Evolutionary conservation across 2,113 vertebrate genomes (phyloP).

Genomic region (Helogale parvula): DNA sequence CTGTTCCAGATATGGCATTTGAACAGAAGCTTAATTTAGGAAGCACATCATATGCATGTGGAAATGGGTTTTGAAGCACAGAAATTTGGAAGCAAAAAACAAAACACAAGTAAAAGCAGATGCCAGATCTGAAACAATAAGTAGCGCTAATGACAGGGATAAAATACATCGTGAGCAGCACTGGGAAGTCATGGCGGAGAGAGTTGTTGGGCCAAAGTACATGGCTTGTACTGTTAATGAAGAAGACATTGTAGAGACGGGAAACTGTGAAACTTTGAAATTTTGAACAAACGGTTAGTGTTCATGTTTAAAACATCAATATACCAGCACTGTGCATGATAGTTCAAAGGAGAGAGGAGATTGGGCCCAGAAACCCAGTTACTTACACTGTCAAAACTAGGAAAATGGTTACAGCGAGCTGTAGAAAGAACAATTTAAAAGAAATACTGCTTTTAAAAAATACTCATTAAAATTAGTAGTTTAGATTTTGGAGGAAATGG

Average conservation of each 20-base stretch:
- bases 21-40: not conserved
- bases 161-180: not conserved
- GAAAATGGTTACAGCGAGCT: not conserved
- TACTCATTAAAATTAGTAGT: not conserved
- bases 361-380: not conserved
- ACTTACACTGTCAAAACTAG: not conserved
- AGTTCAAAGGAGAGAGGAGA: not conserved
- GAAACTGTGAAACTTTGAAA: not conserved
- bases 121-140: not conserved
- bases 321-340: not conserved
- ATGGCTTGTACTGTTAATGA: not conserved
- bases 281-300: not conserved
- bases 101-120: not conserved
- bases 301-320: not conserved
- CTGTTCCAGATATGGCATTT: not conserved
- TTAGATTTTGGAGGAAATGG: not conserved
- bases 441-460: not conserved
- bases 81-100: not conserved
- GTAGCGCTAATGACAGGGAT: not conserved
- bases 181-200: not conserved
- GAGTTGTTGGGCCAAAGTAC: not conserved
- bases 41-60: not conserved
- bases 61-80: not conserved
- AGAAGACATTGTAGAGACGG: not conserved
- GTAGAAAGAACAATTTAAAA: not conserved